Evolutionary conservation across 1,140 invertebrate genomes (phyloP).

Genomic region (Plectrocnemia conspersa): DNA sequence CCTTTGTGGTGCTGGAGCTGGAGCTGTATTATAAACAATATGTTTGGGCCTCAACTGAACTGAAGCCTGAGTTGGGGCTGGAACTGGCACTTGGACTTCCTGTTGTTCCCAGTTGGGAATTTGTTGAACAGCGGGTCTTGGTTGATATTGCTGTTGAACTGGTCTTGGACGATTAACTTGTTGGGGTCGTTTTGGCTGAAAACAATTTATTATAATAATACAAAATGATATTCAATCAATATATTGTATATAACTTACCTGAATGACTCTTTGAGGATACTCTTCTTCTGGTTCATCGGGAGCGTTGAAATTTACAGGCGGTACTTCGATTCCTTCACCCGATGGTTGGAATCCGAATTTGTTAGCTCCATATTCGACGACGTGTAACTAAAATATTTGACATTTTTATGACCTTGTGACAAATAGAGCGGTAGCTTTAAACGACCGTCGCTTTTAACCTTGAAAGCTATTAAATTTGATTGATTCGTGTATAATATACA

Average conservation of each 20-base stretch:
- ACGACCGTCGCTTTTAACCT: neutral
- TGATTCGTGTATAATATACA: neutral
- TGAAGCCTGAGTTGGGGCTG: conserved; percentile 24
- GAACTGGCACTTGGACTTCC: conserved; percentile 1
- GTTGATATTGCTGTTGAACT: no score
- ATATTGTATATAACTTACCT: neutral
- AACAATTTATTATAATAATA: neutral
- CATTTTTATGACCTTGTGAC: neutral
- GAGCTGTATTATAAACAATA: no score
- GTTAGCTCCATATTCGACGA: conserved; percentile 84
- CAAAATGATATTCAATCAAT: neutral
- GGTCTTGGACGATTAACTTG: no score
- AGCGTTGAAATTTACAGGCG: conserved; percentile 71
- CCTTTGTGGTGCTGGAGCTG: neutral
- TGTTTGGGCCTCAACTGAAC: no score
- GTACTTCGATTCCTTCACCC: conserved; percentile 80
- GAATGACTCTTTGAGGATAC: conserved; percentile 36
- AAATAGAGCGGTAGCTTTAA: neutral
- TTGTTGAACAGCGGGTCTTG: conserved; percentile 1
- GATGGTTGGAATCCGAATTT: conserved; percentile 80
- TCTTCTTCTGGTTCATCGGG: conserved; percentile 50
- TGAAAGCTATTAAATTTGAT: conserved; percentile 4
- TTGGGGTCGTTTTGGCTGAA: neutral
- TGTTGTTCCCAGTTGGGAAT: neutral
- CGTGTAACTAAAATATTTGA: conserved; percentile 55